Evolutionary conservation across 2,113 vertebrate genomes (phyloP).

Genomic region (Ctenodactylus gundi): DNA sequence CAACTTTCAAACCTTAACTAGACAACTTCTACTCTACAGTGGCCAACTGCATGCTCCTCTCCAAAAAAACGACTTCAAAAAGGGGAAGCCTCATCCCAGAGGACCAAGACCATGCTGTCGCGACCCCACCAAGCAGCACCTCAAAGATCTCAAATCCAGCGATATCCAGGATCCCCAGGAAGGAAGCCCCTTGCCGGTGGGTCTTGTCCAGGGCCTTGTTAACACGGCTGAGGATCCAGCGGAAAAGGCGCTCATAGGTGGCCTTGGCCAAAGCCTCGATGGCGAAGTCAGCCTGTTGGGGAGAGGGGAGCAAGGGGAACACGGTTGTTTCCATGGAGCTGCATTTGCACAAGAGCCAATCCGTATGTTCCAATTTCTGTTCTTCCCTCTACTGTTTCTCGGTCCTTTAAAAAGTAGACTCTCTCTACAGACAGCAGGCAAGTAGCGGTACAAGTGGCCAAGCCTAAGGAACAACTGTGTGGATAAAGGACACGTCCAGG

Average conservation of each 20-base stretch:
- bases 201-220: conserved; percentile 98
- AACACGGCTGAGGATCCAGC: conserved; percentile 93
- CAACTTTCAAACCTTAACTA: background rate
- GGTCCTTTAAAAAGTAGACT: background rate
- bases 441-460: background rate
- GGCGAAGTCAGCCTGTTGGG: conserved; percentile 91
- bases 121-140: conserved; percentile 76
- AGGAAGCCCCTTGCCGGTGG: conserved; percentile 94
- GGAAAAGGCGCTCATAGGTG: conserved; percentile 95
- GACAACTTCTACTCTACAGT: background rate
- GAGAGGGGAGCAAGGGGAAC: background rate
- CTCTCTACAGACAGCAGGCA: background rate
- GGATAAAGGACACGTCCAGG: background rate
- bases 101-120: background rate
- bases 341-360: background rate
- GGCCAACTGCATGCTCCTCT: background rate
- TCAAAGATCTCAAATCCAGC: conserved; percentile 98
- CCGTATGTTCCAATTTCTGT: accelerated
- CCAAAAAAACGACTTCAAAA: background rate
- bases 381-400: background rate
- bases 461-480: background rate
- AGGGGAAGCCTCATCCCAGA: background rate
- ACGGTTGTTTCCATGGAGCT: accelerated
- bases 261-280: conserved; percentile 96
- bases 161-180: conserved; percentile 97